phyloP scores from a whole-genome alignment of 2,888 invertebrate species.

The Zygaena filipendulae region DNA sequence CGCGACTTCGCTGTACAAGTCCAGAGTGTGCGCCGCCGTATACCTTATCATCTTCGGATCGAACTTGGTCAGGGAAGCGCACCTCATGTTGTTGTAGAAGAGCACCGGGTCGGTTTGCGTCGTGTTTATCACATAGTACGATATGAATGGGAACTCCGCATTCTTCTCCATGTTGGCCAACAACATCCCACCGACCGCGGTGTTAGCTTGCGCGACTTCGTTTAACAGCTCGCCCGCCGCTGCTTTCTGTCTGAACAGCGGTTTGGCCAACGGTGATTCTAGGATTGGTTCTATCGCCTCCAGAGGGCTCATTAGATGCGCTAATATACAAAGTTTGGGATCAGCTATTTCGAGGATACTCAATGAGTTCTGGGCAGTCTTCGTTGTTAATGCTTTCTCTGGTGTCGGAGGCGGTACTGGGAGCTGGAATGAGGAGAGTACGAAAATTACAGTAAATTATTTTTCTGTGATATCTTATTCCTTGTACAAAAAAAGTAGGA shows the following conservation, averaged over 20 bases:
- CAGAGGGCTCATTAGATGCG: slow-evolving; percentile 90
- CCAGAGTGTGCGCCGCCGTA: slow-evolving; percentile 88
- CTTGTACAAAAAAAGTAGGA: no score
- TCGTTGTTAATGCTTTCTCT: slow-evolving; percentile 70
- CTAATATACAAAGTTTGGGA: slow-evolving; percentile 87
- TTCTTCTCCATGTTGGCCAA: slow-evolving; percentile 90
- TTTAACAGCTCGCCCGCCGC: slow-evolving; percentile 81
- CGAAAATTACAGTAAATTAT: no score
- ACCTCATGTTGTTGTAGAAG: slow-evolving; percentile 86
- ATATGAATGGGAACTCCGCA: slow-evolving; percentile 92
- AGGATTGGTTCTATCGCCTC: slow-evolving; percentile 87
- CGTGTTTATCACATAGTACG: slow-evolving; percentile 91
- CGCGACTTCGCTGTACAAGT: slow-evolving; percentile 90
- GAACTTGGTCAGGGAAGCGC: slow-evolving; percentile 86
- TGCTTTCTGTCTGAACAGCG: slow-evolving; percentile 79
- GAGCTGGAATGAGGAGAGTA: slow-evolving; percentile 50
- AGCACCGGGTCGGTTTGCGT: slow-evolving; percentile 85
- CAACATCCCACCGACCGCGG: slow-evolving; percentile 84
- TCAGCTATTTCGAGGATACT: slow-evolving; percentile 87
- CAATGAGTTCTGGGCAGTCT: slow-evolving; percentile 72
- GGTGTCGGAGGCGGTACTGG: slow-evolving; percentile 74
- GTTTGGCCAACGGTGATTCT: slow-evolving; percentile 86
- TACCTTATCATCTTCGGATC: slow-evolving; percentile 82
- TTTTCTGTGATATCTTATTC: no score
- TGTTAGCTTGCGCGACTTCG: slow-evolving; percentile 79